Evolutionary conservation across 2,888 invertebrate genomes (phyloP), one percentile per base, ranked within the genome.

Genomic region (Aphodius granarius): DNA sequence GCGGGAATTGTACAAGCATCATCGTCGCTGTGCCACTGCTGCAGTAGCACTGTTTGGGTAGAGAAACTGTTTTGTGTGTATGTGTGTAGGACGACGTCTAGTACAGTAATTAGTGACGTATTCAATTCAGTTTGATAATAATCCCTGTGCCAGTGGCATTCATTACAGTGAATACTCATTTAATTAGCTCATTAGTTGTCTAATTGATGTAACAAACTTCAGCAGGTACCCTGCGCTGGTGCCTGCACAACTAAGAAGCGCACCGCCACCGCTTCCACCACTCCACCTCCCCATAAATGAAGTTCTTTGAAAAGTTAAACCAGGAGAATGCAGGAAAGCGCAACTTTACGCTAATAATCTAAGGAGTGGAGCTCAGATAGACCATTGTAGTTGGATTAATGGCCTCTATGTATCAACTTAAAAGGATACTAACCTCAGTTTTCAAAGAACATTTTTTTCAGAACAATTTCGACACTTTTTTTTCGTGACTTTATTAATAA

Each of bases 121-220:
- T 84, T 84, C 82, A 82, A 78, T 76, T 74, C 76, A 80, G 73
- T 80, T 83, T 83, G 84, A 84, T 84, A 84, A 84, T 83, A 83
- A 83, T 83, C 82, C 81, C 20, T 22, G 18, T 16, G 68, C 68
- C 82, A 78, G 83, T 82, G 84, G 84, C 84, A 85, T 87, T 88
- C 87, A 88, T 88, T 87, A 86, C 87, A 83, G 84, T 87, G 86
- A 88, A 88, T 88, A 86, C 86, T 85, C 87, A 86, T 88, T 88
- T 88, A 88, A 88, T 88, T 88, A 88, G 87, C 87, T 88, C 88
- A 88, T 88, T 88, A 88, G 87, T 85, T 86, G 85, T 86, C 86
- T 87, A 88, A 88, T 88, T 88, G 87, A 87, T 86, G 86, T 86
- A 86, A 83, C 86, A 85, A 86, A 86, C 85, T 86, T 84, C 82